Conservation (phyloP, 2,113 vertebrate genomes). For the Cygnus atratus region DNA sequence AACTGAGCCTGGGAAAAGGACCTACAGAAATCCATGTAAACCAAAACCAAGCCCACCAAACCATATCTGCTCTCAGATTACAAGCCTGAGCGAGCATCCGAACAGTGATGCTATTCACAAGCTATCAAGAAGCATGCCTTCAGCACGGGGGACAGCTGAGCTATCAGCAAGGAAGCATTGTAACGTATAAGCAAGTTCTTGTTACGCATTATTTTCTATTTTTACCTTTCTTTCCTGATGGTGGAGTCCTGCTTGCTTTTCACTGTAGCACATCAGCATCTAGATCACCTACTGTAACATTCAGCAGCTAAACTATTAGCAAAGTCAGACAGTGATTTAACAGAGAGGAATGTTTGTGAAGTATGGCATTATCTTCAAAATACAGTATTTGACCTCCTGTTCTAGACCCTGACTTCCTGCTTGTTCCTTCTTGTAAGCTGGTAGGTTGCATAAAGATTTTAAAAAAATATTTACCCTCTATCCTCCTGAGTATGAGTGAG, state of each 20-base stretch:
- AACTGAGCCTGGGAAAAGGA: constrained; percentile 1
- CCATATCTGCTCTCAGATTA: background rate
- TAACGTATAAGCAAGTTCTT: background rate
- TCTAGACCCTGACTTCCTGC: background rate
- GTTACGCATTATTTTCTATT: background rate
- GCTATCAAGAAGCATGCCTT: background rate
- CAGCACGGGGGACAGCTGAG: background rate
- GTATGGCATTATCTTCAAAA: background rate
- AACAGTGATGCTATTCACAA: constrained; percentile 8
- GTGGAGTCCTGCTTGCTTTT: background rate
- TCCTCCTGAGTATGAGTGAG: background rate
- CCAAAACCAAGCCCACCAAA: constrained; percentile 26
- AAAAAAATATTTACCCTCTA: background rate
- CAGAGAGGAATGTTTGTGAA: background rate
- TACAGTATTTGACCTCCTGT: background rate
- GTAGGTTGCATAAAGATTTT: background rate
- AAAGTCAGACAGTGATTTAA: background rate
- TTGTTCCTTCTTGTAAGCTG: background rate
- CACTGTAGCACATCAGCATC: background rate
- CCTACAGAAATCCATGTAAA: background rate
- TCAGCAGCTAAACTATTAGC: background rate
- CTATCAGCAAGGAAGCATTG: background rate
- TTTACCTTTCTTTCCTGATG: background rate
- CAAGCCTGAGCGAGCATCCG: background rate
- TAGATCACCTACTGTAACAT: background rate